Percentiles rank a stretch among this genome's conserved stretches.
Evolutionary conservation across 2,113 vertebrate genomes (phyloP).

Genomic region (Mustelus asterias): DNA sequence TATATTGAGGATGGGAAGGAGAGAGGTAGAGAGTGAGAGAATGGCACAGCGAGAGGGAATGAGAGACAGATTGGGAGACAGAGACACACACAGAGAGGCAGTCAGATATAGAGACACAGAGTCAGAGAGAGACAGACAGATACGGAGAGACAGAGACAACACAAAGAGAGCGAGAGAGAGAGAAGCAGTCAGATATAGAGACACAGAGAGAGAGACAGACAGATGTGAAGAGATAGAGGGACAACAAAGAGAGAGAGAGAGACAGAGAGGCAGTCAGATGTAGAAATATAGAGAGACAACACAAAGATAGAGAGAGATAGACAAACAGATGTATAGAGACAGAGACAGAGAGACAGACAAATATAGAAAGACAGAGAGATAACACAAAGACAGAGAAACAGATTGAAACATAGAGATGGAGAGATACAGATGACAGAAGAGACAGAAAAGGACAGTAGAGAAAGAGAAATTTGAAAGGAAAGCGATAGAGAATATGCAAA

Average conservation of each 20-base stretch:
- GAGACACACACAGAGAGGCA: background rate
- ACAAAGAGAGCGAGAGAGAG: background rate
- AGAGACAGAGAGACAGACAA: background rate
- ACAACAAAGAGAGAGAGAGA: background rate
- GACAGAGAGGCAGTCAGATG: background rate
- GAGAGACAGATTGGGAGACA: background rate
- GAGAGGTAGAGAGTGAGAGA: background rate
- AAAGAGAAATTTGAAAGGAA: background rate
- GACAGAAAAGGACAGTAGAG: background rate
- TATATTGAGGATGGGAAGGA: background rate
- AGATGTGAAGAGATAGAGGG: background rate
- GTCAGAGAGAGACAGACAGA: background rate
- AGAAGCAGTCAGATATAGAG: background rate
- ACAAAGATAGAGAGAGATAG: background rate
- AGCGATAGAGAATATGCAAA: background rate
- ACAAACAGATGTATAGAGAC: too few species aligned
- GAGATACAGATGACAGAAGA: background rate
- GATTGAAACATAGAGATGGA: background rate
- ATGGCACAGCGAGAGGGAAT: too few species aligned
- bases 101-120: background rate
- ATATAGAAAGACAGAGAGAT: too few species aligned
- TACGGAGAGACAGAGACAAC: background rate
- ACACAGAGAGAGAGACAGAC: background rate
- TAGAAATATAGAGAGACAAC: background rate
- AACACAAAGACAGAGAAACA: background rate